Evolutionary conservation across 2,113 vertebrate species (phyloP), one percentile per base, ranked within the genome.

Genomic region (Rhinolophus ferrumequinum): DNA sequence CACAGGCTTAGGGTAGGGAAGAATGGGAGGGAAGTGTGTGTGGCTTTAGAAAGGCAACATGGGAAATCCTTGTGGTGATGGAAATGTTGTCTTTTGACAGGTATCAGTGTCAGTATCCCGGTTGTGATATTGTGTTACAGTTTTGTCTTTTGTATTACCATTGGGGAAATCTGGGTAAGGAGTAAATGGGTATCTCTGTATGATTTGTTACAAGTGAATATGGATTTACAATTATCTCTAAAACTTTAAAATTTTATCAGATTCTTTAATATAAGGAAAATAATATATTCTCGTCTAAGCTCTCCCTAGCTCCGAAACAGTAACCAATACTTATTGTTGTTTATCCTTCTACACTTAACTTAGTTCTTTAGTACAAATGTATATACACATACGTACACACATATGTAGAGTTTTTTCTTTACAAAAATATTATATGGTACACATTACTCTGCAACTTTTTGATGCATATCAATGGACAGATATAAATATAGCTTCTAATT

Each of bases 181-280:
- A 21, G 38, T 79, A 73, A 35, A 26, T 30, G 30, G 50, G 12
- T 76, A 58, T 41, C 28, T 86, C 56, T 93, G 24, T 85, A 24
- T 89, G 92, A 33, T 79, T 92, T 81, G 30, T 73, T 90, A 93
- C 13, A 82, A 83, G 16, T 86, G 24, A 76, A 64, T 94, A 70
- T 86, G 62, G 62, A 80, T 66, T 75, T 92, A 50, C 10, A 89
- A 5, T 81, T 38, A 77, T 38, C 47, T 82, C 26, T 76, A 76
- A 92, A 79, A 58, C 16, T 70, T 72, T n/a, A 76, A 93, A 56
- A 75, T 73, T 8, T 94, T 86, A 64, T 26, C 41, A 90, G 62
- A 70, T 69, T 88, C 19, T 77, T 88, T 72, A 81, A 70, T 22
- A 26, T 67, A 93, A 52, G 41, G 62, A 77, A 70, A 80, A 7